These are phyloP conservation scores for Mesocricetus auratus DNA, from an alignment of 2,113 vertebrate species.

Conservation along the genomic window DNA sequence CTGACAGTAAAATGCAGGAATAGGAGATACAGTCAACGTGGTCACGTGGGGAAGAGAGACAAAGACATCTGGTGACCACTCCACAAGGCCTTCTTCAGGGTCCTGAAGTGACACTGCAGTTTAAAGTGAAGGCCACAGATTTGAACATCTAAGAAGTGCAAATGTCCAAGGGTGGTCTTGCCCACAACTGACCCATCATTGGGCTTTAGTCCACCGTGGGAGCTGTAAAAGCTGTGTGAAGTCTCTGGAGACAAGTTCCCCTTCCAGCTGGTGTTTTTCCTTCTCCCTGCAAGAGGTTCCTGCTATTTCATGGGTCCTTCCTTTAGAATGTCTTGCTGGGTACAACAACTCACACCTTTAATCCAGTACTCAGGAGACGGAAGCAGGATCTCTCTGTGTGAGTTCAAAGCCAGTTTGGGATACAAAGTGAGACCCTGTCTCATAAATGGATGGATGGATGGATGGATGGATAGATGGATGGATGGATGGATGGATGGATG, in stretches of 20 bases:
- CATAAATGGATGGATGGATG: neutral
- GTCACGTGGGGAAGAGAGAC: neutral
- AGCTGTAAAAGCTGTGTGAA: neutral
- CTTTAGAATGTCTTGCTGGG: neutral
- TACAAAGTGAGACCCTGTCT: neutral
- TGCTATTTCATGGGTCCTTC: neutral
- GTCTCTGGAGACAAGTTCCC: neutral
- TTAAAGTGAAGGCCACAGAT: neutral
- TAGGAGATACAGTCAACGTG: neutral
- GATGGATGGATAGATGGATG: no score
- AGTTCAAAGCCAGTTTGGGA: neutral
- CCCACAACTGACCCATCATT: neutral
- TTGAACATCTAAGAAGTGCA: no score
- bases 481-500: neutral
- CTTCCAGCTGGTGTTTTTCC: neutral
- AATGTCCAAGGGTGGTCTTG: neutral
- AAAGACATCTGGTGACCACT: neutral
- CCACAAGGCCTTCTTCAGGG: no score
- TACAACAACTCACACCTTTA: neutral
- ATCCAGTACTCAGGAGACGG: neutral
- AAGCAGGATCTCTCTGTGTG: neutral
- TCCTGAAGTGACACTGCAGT: neutral
- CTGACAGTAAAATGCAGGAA: neutral
- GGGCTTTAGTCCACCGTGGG: neutral
- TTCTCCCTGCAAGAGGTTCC: neutral